Conservation (phyloP, 2,113 vertebrate genomes). For the Pluvianellus socialis region DNA sequence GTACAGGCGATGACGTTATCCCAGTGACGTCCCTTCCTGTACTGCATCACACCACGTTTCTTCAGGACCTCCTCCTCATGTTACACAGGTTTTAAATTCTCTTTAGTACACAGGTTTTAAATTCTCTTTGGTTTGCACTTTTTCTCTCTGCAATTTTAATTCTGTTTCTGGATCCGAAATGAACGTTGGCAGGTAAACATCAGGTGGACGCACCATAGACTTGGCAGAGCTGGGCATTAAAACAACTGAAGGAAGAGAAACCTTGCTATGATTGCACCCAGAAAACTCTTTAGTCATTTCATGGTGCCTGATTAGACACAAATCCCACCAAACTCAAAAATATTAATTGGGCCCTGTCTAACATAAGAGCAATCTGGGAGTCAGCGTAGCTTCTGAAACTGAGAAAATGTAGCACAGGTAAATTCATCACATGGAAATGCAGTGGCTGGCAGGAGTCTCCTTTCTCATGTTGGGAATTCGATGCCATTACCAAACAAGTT, state of each 20-base stretch:
- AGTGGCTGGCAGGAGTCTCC: background rate
- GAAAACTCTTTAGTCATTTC: background rate
- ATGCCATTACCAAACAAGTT: background rate
- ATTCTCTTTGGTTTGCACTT: background rate
- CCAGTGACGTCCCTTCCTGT: rapidly evolving
- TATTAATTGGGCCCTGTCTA: background rate
- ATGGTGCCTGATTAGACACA: background rate
- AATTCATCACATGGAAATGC: background rate
- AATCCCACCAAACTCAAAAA: background rate
- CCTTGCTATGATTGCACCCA: background rate
- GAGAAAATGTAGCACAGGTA: background rate
- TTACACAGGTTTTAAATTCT: background rate
- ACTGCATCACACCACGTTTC: background rate
- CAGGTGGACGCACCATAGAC: background rate
- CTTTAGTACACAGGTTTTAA: background rate
- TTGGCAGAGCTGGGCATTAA: background rate
- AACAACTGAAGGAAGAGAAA: background rate
- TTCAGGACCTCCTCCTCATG: background rate
- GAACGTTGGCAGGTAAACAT: background rate
- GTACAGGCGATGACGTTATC: background rate
- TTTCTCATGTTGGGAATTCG: background rate
- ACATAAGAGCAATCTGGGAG: background rate
- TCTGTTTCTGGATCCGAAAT: background rate
- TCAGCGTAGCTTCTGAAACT: background rate
- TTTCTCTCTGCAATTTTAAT: background rate